Evolutionary conservation across 2,888 invertebrate genomes (phyloP).

Genomic region (Branchellion lobata): DNA sequence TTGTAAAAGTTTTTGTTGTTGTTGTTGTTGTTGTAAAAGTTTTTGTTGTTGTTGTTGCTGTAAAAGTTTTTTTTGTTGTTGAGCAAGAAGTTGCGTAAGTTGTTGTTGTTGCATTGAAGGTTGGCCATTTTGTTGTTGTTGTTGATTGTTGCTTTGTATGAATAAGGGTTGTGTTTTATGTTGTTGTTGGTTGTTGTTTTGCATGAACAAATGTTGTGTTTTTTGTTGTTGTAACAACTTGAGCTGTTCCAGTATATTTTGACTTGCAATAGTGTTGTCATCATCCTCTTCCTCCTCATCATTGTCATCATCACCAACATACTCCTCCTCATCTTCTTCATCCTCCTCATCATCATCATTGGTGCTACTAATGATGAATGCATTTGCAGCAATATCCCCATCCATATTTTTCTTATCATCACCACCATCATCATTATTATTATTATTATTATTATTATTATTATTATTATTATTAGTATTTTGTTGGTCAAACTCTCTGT

Average conservation of each 20-base stretch:
- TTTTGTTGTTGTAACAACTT: not conserved
- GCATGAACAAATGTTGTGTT: not conserved
- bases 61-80: not conserved
- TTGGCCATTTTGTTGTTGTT: not conserved
- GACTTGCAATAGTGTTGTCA: not conserved
- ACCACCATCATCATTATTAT: not conserved
- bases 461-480: not conserved
- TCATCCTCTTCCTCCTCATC: too few relatives aligned
- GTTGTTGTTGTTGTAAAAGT: conserved; percentile 15
- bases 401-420: not conserved
- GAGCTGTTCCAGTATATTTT: not conserved
- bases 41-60: not conserved
- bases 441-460: not conserved
- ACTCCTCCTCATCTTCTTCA: too few relatives aligned
- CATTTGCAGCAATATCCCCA: not conserved
- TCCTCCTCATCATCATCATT: not conserved
- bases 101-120: not conserved
- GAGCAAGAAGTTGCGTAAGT: not conserved
- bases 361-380: not conserved
- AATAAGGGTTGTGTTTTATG: not conserved
- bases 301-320: too few relatives aligned
- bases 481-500: not conserved
- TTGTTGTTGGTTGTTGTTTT: not conserved
- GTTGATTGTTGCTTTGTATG: not conserved
- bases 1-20: not conserved